Evolutionary conservation across 2,797 vertebrate genomes (phyloP), one percentile per base, ranked within the genome.

Genomic region (Sebastes aleutianus): DNA sequence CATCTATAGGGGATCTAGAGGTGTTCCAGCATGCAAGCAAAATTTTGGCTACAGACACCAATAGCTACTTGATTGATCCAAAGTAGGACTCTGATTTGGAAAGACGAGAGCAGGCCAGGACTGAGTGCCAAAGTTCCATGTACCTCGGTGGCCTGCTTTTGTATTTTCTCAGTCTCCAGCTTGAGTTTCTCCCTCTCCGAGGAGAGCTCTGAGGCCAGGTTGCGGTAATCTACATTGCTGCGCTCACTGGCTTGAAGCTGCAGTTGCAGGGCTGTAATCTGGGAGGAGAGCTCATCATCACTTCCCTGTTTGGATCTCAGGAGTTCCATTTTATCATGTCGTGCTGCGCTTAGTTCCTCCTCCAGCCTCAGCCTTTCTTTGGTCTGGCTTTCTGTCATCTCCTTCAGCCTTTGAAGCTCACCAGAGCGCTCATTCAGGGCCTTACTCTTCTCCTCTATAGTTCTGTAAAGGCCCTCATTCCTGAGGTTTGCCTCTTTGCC

Each of bases 111-210:
- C 24, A 85, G 75, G 88, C 91, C 90, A 89, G 70, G 71, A 85
- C 32, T 76, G 90, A 88, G 73, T 59, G 78, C 80, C 80, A 82
- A 84, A 86, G 78, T 29, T 83, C 87, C 82, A 95, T 97, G 95
- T 99, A 99, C 98, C 98, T 99, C 97, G 84, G 95, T 91, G 91
- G 96, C 95, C 94, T 99, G 97, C 95, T 96, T 99, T 97, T 97
- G 96, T 93, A 97, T 96, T 96, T 96, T 97, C 95, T 98, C 97
- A 95, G 98, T 96, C 96, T 99, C 98, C 97, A 96, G 93, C 95
- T 95, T 97, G 95, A 99, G 97, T 94, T 97, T 98, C 94, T 98
- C 97, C 94, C 97, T 97, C 96, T 99, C 98, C 85, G 96, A 96
- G 89, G 98, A 97, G 85, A 98, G 97, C 90, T 98, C 97, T 90